A percentile compares a stretch with the other conserved stretches of the same genome.
phyloP scores from a whole-genome alignment of 2,113 vertebrate species.

The Phocoena sinus region DNA sequence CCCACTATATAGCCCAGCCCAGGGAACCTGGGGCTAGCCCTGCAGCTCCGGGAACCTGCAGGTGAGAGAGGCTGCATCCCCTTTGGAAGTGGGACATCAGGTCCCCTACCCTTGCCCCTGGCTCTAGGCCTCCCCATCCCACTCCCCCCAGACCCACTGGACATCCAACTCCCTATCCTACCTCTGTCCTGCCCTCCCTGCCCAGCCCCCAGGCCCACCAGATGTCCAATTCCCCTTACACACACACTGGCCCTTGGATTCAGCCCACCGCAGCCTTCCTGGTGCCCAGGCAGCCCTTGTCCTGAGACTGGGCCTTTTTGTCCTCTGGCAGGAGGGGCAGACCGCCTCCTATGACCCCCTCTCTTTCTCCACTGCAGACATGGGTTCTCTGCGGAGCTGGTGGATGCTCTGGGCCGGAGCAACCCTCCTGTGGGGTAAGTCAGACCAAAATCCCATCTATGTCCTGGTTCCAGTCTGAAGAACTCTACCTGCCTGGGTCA shows the following conservation, averaged over 20 bases:
- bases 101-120: background rate
- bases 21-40: background rate
- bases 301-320: background rate
- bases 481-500: background rate
- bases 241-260: background rate
- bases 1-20: constrained; percentile 56
- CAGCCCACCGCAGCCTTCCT: background rate
- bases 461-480: background rate
- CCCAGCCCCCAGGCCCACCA: background rate
- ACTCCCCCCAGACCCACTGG: background rate
- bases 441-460: background rate
- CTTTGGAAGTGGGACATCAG: background rate
- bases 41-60: constrained; percentile 60
- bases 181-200: background rate
- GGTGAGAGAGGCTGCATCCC: constrained; percentile 45
- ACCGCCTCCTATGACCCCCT: background rate
- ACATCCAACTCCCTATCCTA: background rate
- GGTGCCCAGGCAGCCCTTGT: background rate
- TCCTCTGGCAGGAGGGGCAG: background rate
- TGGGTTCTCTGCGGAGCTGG: constrained; percentile 65
- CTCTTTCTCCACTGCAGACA: constrained; percentile 37
- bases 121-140: background rate
- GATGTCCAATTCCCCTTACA: background rate
- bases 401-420: constrained; percentile 63
- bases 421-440: constrained; percentile 66